These are phyloP conservation scores for Amblyjoppa fuscipennis DNA, from an alignment of 2,888 invertebrate genomes.

Conservation along the genomic window DNA sequence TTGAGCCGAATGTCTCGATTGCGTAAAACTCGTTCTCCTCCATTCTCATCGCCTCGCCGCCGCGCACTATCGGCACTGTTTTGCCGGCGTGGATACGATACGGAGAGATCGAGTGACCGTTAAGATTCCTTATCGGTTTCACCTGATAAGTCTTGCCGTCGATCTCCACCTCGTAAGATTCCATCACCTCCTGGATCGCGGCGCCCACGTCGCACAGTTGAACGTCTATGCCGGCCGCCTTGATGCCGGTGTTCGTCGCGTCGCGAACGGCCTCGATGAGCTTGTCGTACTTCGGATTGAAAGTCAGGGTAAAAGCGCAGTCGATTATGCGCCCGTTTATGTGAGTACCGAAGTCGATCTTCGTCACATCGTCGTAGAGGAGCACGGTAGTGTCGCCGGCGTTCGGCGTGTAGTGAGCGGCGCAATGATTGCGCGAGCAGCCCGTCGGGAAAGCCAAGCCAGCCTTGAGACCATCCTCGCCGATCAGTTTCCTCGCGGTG, in stretches of 20 bases:
- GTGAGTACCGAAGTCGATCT: conserved; percentile 99
- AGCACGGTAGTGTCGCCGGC: conserved; percentile 98
- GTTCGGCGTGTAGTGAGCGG: conserved; percentile 99
- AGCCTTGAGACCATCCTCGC: conserved; percentile 97
- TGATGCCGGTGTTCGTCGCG: conserved; percentile 99
- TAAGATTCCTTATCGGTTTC: conserved; percentile 98
- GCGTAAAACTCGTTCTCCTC: conserved; percentile 99
- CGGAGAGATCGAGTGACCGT: conserved; percentile 99
- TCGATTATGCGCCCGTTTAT: conserved; percentile 99
- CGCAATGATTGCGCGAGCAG: conserved; percentile 99
- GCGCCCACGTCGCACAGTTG: conserved; percentile 98
- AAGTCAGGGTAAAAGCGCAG: conserved; percentile 99
- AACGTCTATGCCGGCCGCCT: conserved; percentile 97
- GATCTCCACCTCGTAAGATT: conserved; percentile 98
- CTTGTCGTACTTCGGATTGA: conserved; percentile 98
- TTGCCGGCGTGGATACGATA: conserved; percentile 99
- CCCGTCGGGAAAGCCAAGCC: conserved; percentile 99
- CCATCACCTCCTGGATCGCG: conserved; percentile 99
- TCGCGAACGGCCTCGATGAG: conserved; percentile 98
- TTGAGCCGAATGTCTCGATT: conserved; percentile 99
- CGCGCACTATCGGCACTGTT: conserved; percentile 99
- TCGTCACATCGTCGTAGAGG: conserved; percentile 98
- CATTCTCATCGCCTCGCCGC: conserved; percentile 99
- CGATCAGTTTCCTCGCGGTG: conserved; percentile 95
- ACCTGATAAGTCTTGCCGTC: conserved; percentile 98